Percentiles rank a stretch among this genome's conserved stretches.
Conservation (phyloP, 2,888 invertebrate genomes). For the Dyspetes luteomarginatus region DNA sequence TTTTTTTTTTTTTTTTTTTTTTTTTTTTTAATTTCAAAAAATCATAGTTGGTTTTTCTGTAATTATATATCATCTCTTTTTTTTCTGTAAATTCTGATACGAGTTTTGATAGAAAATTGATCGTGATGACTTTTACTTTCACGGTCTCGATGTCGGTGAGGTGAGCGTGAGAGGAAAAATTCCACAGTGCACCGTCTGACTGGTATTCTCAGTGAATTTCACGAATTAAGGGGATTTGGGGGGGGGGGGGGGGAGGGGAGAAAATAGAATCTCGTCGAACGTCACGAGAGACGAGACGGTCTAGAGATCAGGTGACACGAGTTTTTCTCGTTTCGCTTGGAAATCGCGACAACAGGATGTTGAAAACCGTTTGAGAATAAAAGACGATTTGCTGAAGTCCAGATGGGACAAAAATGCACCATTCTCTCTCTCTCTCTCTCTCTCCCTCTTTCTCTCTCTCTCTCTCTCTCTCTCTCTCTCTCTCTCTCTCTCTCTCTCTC, state of each 20-base stretch:
- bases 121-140: slow-evolving; percentile 64
- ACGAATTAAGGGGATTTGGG: not conserved
- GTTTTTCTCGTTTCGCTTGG: slow-evolving; percentile 34
- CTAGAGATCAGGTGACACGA: slow-evolving; percentile 32
- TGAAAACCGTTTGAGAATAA: not conserved
- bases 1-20: too few relatives aligned
- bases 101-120: slow-evolving; percentile 23
- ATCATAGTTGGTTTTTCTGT: slow-evolving; percentile 11
- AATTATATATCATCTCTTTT: not conserved
- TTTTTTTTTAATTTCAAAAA: too few relatives aligned
- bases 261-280: not conserved
- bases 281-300: slow-evolving; percentile 14
- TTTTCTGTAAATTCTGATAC: not conserved
- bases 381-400: slow-evolving; percentile 9
- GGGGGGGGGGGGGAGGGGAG: too few relatives aligned
- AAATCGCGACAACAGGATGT: not conserved
- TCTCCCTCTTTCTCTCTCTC: too few relatives aligned
- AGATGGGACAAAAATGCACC: not conserved
- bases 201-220: slow-evolving; percentile 45
- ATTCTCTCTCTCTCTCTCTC: too few relatives aligned
- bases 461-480: too few relatives aligned
- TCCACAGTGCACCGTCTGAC: slow-evolving; percentile 45
- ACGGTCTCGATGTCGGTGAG: slow-evolving; percentile 50
- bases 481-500: too few relatives aligned
- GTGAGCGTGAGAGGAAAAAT: slow-evolving; percentile 45